Conservation (phyloP, 2,113 vertebrate genomes). For the Crotalus helleri region DNA sequence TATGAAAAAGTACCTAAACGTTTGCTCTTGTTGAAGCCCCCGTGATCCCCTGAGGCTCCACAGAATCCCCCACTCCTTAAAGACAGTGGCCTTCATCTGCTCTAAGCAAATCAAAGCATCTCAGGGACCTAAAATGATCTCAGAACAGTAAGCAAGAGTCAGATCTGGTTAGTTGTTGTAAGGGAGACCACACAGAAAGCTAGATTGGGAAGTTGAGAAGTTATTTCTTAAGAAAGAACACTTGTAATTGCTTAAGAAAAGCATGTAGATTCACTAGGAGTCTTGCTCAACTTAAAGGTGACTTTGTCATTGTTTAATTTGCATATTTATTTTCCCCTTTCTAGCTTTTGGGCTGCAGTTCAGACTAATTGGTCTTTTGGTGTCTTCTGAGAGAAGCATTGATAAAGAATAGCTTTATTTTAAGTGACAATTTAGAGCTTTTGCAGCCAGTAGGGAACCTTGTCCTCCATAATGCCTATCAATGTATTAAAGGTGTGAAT, state of each 20-base stretch:
- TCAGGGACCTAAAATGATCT: neutral
- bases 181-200: neutral
- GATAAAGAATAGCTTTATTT: neutral
- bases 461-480: neutral
- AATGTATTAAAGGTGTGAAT: neutral
- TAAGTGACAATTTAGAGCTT: neutral
- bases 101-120: neutral
- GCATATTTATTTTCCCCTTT: neutral
- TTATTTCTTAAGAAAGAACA: neutral
- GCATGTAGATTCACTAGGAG: neutral
- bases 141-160: neutral
- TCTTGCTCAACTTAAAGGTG: neutral
- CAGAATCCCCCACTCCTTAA: neutral
- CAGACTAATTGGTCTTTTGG: neutral
- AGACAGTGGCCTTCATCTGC: neutral
- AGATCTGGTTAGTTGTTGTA: neutral
- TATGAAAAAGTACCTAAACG: neutral
- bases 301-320: neutral
- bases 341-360: neutral
- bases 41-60: neutral
- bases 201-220: neutral
- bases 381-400: neutral
- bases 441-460: neutral
- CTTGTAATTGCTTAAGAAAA: neutral
- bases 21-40: neutral